Conservation (phyloP, 2,797 vertebrate genomes). For the Cyprinodon diabolis region DNA sequence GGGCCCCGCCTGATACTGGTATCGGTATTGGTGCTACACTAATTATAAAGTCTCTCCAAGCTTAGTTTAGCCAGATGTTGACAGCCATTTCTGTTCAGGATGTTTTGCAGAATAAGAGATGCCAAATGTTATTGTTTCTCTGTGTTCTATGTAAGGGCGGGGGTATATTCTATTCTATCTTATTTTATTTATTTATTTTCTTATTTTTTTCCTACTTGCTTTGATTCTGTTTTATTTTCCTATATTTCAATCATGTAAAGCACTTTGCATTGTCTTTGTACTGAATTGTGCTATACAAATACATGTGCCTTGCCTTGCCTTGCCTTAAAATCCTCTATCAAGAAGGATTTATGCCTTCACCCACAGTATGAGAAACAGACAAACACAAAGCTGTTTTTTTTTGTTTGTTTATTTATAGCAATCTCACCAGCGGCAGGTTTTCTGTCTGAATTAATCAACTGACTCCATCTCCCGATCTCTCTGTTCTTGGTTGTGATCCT, state of each 20-base stretch:
- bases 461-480: slow-evolving; percentile 78
- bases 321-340: not conserved
- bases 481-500: slow-evolving; percentile 59
- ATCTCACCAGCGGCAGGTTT: slow-evolving; percentile 38
- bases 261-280: too few relatives aligned
- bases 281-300: too few relatives aligned
- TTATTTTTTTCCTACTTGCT: too few relatives aligned
- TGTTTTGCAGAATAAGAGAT: not conserved
- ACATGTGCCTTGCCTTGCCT: too few relatives aligned
- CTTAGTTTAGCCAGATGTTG: not conserved
- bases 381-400: slow-evolving; percentile 47
- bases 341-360: not conserved
- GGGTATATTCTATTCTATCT: too few relatives aligned
- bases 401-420: slow-evolving; percentile 69
- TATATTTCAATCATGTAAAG: too few relatives aligned
- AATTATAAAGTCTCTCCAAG: not conserved
- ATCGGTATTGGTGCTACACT: too few relatives aligned
- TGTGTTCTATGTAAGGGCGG: not conserved
- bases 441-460: slow-evolving; percentile 72
- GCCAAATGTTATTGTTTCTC: not conserved
- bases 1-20: too few relatives aligned
- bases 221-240: too few relatives aligned
- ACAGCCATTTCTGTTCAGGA: not conserved
- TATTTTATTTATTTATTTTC: too few relatives aligned
- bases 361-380: slow-evolving; percentile 32